Conservation (phyloP, 1,140 invertebrate genomes). For the Drosophila leontia region DNA sequence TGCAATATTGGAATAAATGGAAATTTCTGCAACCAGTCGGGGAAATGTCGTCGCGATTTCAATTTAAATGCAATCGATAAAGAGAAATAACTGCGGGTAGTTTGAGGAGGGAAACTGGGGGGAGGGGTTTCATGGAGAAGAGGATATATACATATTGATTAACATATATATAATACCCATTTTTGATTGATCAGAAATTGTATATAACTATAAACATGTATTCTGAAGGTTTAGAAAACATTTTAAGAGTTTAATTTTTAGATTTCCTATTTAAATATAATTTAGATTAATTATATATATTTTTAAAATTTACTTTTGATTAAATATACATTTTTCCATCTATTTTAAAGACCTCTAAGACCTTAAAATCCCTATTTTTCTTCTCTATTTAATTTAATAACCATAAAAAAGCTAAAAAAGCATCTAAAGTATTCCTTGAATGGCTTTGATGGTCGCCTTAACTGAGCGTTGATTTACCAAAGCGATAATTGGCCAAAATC, state of each 20-base stretch:
- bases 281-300: no score
- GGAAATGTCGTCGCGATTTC: slow-evolving; percentile 53
- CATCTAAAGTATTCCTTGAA: not conserved
- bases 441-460: slow-evolving; percentile 33
- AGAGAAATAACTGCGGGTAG: slow-evolving; percentile 36
- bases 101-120: not conserved
- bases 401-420: not conserved
- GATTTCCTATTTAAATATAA: not conserved
- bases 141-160: not conserved
- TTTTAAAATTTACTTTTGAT: no score
- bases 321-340: not conserved
- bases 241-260: not conserved
- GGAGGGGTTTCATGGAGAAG: not conserved
- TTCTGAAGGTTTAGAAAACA: not conserved
- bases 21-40: slow-evolving; percentile 41
- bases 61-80: slow-evolving; percentile 57
- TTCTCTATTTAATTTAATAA: not conserved
- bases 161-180: no score
- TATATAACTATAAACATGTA: not conserved
- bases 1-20: slow-evolving; percentile 49
- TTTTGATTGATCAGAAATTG: slow-evolving; percentile 18
- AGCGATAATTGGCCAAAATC: slow-evolving; percentile 48
- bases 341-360: not conserved
- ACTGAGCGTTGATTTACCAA: slow-evolving; percentile 29
- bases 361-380: not conserved